Evolutionary conservation across 2,797 vertebrate species (phyloP).

Genomic region (Huso huso): DNA sequence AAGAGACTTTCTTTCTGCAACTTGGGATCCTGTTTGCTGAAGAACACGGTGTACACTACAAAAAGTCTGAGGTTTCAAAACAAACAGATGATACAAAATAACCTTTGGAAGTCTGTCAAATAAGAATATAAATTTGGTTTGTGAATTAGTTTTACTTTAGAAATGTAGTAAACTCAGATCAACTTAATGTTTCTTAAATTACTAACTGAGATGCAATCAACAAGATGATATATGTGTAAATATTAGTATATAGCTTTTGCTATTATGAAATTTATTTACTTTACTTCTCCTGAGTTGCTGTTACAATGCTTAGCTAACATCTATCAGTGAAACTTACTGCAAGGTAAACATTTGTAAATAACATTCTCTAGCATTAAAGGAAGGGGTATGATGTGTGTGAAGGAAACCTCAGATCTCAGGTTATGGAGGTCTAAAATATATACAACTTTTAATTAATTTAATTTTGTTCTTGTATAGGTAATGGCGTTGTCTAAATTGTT

Average conservation of each 20-base stretch:
- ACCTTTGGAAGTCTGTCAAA: slow-evolving; percentile 3
- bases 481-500: slow-evolving; percentile 33
- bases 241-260: slow-evolving; percentile 22
- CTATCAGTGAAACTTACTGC: slow-evolving; percentile 18
- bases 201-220: neutral
- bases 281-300: neutral
- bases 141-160: too few relatives aligned
- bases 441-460: slow-evolving; percentile 43
- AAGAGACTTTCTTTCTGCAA: slow-evolving; percentile 56
- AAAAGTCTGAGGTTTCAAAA: neutral
- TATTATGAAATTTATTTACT: slow-evolving; percentile 14
- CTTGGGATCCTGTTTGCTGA: slow-evolving; percentile 27
- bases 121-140: neutral
- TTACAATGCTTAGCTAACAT: slow-evolving; percentile 17
- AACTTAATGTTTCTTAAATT: neutral
- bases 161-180: neutral
- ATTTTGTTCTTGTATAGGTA: slow-evolving; percentile 35
- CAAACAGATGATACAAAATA: neutral
- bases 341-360: slow-evolving; percentile 39
- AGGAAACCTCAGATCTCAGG: slow-evolving; percentile 53
- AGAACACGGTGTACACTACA: neutral
- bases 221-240: slow-evolving; percentile 24
- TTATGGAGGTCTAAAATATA: slow-evolving; percentile 56
- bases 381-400: slow-evolving; percentile 40
- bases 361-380: slow-evolving; percentile 22